Evolutionary conservation across 2,797 vertebrate species (phyloP).

Genomic region (Gambelia wislizenii): DNA sequence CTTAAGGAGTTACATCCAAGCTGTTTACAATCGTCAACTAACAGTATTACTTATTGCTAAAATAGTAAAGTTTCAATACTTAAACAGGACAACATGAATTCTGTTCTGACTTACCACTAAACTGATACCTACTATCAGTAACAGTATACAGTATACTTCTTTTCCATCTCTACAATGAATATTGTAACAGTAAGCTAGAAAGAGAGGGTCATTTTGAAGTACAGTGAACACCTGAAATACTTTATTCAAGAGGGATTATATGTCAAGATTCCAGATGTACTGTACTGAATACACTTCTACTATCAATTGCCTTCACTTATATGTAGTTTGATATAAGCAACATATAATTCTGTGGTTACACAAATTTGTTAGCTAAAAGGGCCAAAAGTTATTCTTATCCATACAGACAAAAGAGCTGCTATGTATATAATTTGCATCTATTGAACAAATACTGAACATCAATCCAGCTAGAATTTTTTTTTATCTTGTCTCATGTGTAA

Average conservation of each 20-base stretch:
- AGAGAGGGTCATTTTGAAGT: slow-evolving; percentile 43
- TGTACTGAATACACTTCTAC: slow-evolving; percentile 36
- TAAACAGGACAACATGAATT: slow-evolving; percentile 1
- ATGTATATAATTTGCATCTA: too few relatives aligned
- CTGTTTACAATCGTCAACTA: not conserved
- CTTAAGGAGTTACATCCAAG: not conserved
- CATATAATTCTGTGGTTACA: not conserved
- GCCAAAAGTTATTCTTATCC: not conserved
- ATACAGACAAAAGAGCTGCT: too few relatives aligned
- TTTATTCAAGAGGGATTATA: slow-evolving; percentile 10
- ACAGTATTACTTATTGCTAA: not conserved
- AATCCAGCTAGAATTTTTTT: not conserved
- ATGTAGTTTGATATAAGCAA: not conserved
- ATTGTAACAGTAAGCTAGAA: slow-evolving; percentile 1
- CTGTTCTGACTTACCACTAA: not conserved
- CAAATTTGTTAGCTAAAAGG: slow-evolving; percentile 26
- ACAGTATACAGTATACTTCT: not conserved
- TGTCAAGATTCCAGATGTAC: slow-evolving; percentile 24
- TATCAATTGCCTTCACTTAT: slow-evolving; percentile 33
- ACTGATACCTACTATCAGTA: not conserved
- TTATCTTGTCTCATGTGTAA: not conserved
- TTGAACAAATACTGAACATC: too few relatives aligned
- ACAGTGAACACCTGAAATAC: slow-evolving; percentile 57
- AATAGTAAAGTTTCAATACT: not conserved
- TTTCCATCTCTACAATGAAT: not conserved